phyloP scores from a whole-genome alignment of 2,113 vertebrate species.

The Onychorhynchus coronatus region DNA sequence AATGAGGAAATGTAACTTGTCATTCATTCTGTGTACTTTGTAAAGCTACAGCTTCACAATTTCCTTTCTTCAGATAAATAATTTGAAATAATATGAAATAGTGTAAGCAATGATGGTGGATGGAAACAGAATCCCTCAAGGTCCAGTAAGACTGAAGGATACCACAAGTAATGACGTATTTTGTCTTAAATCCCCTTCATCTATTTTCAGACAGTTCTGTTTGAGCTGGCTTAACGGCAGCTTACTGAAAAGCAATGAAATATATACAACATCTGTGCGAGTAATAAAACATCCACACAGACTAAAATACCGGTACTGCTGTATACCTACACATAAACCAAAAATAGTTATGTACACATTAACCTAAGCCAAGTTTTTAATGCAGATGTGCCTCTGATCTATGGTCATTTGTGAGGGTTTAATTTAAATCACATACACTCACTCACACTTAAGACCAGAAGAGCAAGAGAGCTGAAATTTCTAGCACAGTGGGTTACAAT shows the following conservation, averaged over 20 bases:
- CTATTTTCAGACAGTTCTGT: neutral
- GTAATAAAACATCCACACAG: neutral
- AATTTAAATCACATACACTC: neutral
- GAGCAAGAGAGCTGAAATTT: neutral
- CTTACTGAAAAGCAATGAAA: neutral
- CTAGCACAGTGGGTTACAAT: neutral
- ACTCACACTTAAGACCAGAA: neutral
- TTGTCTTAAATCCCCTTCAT: neutral
- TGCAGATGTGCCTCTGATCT: neutral
- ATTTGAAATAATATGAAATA: neutral
- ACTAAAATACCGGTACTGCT: neutral
- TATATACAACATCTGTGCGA: neutral
- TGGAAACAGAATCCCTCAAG: neutral
- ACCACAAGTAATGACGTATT: neutral
- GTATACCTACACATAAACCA: neutral
- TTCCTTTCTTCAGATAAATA: neutral
- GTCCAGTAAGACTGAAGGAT: neutral
- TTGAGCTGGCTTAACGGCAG: neutral
- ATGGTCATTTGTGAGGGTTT: neutral
- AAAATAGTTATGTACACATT: neutral
- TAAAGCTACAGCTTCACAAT: neutral
- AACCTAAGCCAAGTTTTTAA: neutral
- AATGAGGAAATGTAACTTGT: neutral
- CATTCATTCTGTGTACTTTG: neutral
- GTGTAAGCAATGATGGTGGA: neutral